A percentile compares a stretch with the other conserved stretches of the same genome.
Evolutionary conservation across 2,113 vertebrate genomes (phyloP).

Genomic region (Pachypanchax playfairii): DNA sequence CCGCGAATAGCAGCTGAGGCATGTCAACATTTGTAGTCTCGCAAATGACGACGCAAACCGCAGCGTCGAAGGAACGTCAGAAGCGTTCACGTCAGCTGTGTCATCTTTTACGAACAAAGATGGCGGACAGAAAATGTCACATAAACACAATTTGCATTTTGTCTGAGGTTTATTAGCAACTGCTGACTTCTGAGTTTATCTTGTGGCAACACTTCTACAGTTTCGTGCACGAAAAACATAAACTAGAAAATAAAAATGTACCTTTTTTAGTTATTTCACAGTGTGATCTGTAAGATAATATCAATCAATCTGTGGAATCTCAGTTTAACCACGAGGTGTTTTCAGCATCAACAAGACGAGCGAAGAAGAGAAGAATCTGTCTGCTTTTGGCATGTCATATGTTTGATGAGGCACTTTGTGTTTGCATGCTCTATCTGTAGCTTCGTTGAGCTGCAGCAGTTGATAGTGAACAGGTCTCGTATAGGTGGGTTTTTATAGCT

Average conservation of each 20-base stretch:
- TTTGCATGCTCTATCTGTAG: constrained; percentile 54
- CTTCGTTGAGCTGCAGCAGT: constrained; percentile 54
- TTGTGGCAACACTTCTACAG: not conserved
- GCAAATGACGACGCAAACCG: constrained; percentile 26
- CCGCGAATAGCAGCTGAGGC: constrained; percentile 4
- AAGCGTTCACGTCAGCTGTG: constrained; percentile 5
- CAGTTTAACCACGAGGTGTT: constrained; percentile 22
- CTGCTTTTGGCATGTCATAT: constrained; percentile 43
- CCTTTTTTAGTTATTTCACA: not conserved
- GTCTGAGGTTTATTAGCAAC: not conserved
- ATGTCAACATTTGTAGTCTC: constrained; percentile 11
- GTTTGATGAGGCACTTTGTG: no score
- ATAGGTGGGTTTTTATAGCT: constrained; percentile 66
- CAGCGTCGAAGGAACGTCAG: constrained; percentile 12
- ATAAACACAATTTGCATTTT: not conserved
- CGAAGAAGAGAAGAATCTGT: constrained; percentile 46
- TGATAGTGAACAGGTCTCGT: constrained; percentile 75
- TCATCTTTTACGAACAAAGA: no score
- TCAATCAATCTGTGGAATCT: constrained; percentile 9
- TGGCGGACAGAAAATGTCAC: no score
- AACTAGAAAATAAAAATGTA: no score
- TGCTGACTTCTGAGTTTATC: not conserved
- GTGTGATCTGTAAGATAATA: not conserved
- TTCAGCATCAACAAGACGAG: constrained; percentile 37
- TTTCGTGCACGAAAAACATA: not conserved